Evolutionary conservation across 2,797 vertebrate genomes (phyloP).

Genomic region (Gymnoscopelus microlampas): DNA sequence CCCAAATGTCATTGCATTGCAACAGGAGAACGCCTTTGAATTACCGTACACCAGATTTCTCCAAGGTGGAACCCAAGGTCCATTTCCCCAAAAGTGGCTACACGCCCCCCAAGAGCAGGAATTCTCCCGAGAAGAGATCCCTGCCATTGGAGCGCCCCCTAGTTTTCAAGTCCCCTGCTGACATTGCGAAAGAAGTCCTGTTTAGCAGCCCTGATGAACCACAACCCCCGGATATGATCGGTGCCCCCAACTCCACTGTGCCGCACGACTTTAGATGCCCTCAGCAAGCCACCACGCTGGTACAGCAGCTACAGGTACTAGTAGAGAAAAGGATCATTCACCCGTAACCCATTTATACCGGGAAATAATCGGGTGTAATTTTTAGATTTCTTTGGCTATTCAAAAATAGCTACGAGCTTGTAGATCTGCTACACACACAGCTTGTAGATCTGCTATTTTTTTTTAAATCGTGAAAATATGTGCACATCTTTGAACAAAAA

Average conservation of each 20-base stretch:
- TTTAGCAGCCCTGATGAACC: slow-evolving; percentile 73
- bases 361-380: too few relatives aligned
- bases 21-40: slow-evolving; percentile 78
- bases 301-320: slow-evolving; percentile 91
- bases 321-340: too few relatives aligned
- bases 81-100: slow-evolving; percentile 86
- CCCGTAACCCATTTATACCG: too few relatives aligned
- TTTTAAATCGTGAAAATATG: too few relatives aligned
- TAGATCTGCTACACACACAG: too few relatives aligned
- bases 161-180: slow-evolving; percentile 89
- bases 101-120: slow-evolving; percentile 84
- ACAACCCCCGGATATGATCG: slow-evolving; percentile 30
- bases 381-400: too few relatives aligned
- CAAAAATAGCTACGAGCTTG: too few relatives aligned
- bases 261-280: slow-evolving; percentile 86
- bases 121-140: slow-evolving; percentile 12
- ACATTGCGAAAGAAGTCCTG: slow-evolving; percentile 89
- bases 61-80: slow-evolving; percentile 89
- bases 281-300: slow-evolving; percentile 84
- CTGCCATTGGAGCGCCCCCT: slow-evolving; percentile 52
- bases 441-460: too few relatives aligned
- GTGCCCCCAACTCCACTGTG: slow-evolving; percentile 51
- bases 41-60: slow-evolving; percentile 88
- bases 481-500: too few relatives aligned
- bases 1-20: slow-evolving; percentile 3